Base-by-base conservation (phyloP, 1,140 invertebrate species). In the Dufourea novaeangliae region DNA sequence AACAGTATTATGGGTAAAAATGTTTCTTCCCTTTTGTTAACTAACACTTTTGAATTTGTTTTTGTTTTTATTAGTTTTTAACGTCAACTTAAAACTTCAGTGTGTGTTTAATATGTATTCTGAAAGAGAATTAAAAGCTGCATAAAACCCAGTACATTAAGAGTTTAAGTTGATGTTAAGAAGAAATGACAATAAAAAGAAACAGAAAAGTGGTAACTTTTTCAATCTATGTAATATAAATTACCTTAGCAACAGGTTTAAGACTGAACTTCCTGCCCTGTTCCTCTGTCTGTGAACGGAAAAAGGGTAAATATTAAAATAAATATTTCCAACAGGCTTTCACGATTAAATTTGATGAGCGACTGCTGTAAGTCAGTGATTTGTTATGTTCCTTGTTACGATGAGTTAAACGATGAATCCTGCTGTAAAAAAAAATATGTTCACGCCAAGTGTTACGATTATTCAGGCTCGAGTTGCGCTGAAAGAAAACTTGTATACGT, bases 191-290 rank as follows among this genome's bases (percentile, higher is more conserved):
- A n/a, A n/a, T n/a, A n/a, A n/a, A n/a, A n/a, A n/a, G n/a, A n/a
- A n/a, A n/a, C n/a, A n/a, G n/a, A n/a, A n/a, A n/a, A n/a, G n/a
- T n/a, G n/a, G n/a, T n/a, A n/a, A n/a, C n/a, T n/a, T n/a, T n/a
- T n/a, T n/a, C n/a, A n/a, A n/a, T n/a, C n/a, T n/a, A n/a, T n/a
- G n/a, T n/a, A n/a, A n/a, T n/a, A n/a, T n/a, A 14, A 79, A 75
- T 78, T 84, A 91, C 87, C 86, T 90, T 91, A 5, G 69, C 37
- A 7, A 54, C 78, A n/a, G 88, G 75, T 32, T 87, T 92, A 1
- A 92, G 83, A 54, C 91, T 90, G 64, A 67, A 76, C 63, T 87
- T 84, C 6, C 86, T 76, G 0, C 34, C n/a, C 34, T 89, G 90
- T 29, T 90, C 89, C 52, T 85, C 82, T 0, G 54, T 56, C 84